These are phyloP conservation scores for Hydraecia micacea DNA, from an alignment of 2,888 invertebrate species.

Conservation along the genomic window DNA sequence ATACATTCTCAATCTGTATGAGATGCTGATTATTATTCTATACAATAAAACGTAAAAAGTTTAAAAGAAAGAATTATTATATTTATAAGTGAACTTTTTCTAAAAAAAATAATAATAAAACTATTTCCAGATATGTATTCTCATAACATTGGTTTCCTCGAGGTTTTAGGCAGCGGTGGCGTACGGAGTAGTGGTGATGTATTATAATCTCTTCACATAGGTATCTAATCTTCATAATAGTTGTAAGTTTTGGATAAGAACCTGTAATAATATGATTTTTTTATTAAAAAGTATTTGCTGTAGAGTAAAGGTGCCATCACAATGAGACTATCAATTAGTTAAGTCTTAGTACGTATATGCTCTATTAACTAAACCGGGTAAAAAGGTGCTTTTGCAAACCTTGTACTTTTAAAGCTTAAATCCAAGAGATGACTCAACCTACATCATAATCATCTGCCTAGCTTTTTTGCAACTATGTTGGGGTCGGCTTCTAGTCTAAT, in stretches of 20 bases:
- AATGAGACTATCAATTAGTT: not conserved
- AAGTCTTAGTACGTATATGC: not conserved
- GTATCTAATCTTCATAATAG: not conserved
- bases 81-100: too few relatives aligned
- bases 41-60: not conserved
- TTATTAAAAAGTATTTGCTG: not conserved
- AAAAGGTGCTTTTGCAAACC: not conserved
- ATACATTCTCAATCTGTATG: not conserved
- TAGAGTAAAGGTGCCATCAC: not conserved
- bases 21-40: not conserved
- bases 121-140: not conserved
- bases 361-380: not conserved
- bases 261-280: not conserved
- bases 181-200: not conserved
- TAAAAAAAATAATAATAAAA: not conserved
- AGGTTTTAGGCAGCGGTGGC: not conserved
- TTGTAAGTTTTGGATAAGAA: not conserved
- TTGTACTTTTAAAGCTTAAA: not conserved
- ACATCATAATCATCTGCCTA: not conserved
- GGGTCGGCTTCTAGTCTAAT: not conserved
- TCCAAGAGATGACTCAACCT: too few relatives aligned
- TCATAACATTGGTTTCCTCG: not conserved
- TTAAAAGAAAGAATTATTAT: not conserved
- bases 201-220: too few relatives aligned
- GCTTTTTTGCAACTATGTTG: not conserved